Percentiles rank a stretch among this genome's conserved stretches.
Conservation (phyloP, 2,797 vertebrate species). For the Glyptemys insculpta region DNA sequence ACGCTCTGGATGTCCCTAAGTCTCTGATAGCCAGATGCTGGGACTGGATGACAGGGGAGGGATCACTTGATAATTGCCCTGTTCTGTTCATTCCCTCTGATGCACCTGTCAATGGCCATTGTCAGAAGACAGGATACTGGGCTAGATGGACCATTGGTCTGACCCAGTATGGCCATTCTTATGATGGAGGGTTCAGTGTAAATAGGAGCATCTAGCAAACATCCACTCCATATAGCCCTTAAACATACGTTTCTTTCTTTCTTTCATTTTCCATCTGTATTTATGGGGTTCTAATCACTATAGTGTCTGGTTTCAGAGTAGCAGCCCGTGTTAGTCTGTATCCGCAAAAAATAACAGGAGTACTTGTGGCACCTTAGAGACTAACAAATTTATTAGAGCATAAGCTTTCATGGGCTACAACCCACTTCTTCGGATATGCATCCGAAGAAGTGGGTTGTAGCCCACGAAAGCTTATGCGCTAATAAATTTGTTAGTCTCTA, state of each 20-base stretch:
- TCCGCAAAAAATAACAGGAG: too few species aligned
- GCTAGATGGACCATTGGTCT: not conserved
- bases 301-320: too few species aligned
- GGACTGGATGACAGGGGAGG: not conserved
- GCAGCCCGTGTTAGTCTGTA: too few species aligned
- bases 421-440: too few species aligned
- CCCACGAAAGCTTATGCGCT: too few species aligned
- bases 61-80: not conserved
- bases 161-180: not conserved
- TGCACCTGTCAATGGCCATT: not conserved
- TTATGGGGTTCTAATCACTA: not conserved
- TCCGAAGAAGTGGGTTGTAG: too few species aligned
- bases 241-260: not conserved
- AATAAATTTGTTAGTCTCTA: too few species aligned
- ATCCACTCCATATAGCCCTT: not conserved
- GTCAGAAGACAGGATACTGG: not conserved
- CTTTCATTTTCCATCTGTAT: not conserved
- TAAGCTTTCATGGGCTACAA: too few species aligned
- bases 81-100: not conserved
- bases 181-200: not conserved
- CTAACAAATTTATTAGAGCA: too few species aligned
- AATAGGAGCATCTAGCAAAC: not conserved
- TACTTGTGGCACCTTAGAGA: too few species aligned
- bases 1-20: not conserved
- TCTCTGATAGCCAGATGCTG: not conserved